Evolutionary conservation across 2,113 vertebrate genomes (phyloP).

Genomic region (Notiomystis cincta): DNA sequence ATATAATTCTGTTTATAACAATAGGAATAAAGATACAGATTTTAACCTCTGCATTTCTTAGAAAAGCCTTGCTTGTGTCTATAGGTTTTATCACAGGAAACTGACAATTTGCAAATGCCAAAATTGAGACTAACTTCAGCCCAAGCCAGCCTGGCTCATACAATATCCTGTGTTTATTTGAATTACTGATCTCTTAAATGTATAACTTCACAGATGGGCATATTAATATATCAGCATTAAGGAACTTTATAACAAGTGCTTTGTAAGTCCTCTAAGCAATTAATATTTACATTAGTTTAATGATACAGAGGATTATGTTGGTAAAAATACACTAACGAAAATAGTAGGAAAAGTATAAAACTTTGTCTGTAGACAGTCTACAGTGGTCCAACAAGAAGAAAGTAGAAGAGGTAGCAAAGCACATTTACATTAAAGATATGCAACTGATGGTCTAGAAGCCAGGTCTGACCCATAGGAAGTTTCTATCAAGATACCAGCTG

Average conservation of each 20-base stretch:
- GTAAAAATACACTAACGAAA: background rate
- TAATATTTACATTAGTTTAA: background rate
- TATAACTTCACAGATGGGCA: background rate
- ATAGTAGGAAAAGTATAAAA: background rate
- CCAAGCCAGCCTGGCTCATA: background rate
- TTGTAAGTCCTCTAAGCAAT: background rate
- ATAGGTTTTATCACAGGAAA: background rate
- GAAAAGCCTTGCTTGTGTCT: background rate
- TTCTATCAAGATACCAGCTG: background rate
- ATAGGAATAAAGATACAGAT: background rate
- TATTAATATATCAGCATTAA: background rate
- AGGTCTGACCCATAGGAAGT: background rate
- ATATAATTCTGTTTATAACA: no score
- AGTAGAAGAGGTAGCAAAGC: background rate
- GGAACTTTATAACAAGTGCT: background rate
- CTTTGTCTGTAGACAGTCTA: background rate
- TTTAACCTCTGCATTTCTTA: background rate
- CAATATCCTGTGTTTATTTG: background rate
- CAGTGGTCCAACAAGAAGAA: background rate
- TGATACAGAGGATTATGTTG: background rate
- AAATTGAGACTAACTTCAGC: background rate
- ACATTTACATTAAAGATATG: background rate
- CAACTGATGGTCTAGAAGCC: background rate
- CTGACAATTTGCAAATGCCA: background rate
- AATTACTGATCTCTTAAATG: background rate